These are phyloP conservation scores for Haemorhous mexicanus DNA, from an alignment of 2,113 vertebrate species.

Conservation along the genomic window DNA sequence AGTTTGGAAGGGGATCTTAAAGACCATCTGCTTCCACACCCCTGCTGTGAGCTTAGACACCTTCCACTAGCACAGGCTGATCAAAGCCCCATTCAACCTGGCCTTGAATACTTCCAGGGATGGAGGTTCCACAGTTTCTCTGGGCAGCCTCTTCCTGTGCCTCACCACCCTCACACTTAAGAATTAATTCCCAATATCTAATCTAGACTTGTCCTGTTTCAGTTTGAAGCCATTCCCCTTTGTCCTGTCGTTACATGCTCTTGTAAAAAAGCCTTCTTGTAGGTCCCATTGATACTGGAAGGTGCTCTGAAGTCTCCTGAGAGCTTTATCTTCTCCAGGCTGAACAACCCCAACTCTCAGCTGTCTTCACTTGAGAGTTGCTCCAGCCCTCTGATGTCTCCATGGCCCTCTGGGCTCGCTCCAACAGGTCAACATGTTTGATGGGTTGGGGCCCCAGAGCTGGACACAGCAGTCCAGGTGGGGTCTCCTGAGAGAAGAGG, in stretches of 20 bases:
- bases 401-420: neutral
- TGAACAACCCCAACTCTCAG: neutral
- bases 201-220: neutral
- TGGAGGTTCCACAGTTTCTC: neutral
- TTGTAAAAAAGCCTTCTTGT: neutral
- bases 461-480: neutral
- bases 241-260: neutral
- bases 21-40: neutral
- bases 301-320: neutral
- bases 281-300: neutral
- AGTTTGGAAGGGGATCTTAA: neutral
- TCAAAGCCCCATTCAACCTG: neutral
- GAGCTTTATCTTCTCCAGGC: neutral
- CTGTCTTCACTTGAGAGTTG: neutral
- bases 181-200: neutral
- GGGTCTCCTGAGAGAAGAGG: neutral
- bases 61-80: neutral
- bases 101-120: neutral
- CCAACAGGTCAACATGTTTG: rapidly evolving
- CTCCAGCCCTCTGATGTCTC: neutral
- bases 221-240: neutral
- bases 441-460: neutral
- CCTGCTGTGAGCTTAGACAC: neutral
- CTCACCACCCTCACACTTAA: neutral
- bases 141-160: neutral